Percentiles rank a stretch among this genome's conserved stretches.
Evolutionary conservation across 2,797 vertebrate genomes (phyloP).

Genomic region (Lagodon rhomboides): DNA sequence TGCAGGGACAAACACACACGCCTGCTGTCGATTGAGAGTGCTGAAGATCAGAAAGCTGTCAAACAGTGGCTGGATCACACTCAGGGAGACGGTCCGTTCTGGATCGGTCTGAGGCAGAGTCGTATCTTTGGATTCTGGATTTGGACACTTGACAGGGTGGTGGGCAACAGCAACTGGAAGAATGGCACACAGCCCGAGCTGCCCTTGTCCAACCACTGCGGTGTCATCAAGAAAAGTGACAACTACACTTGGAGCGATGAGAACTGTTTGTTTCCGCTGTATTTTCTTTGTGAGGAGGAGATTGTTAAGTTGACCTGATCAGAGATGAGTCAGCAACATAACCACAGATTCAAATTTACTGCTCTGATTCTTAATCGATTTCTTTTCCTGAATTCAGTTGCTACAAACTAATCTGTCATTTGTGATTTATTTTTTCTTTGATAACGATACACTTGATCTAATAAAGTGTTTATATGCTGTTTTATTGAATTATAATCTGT

Average conservation of each 20-base stretch:
- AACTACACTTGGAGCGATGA: slow-evolving; percentile 50
- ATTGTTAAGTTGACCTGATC: no score
- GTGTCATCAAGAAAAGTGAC: slow-evolving; percentile 19
- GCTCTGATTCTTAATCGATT: background rate
- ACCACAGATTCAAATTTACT: background rate
- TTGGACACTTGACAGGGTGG: slow-evolving; percentile 54
- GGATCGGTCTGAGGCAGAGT: slow-evolving; percentile 79
- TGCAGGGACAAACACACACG: fast-evolving
- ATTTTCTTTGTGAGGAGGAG: slow-evolving; percentile 73
- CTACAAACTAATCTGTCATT: background rate
- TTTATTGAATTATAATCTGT: background rate
- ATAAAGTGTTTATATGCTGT: background rate
- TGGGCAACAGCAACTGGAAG: slow-evolving; percentile 59
- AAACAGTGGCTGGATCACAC: fast-evolving
- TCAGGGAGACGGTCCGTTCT: background rate
- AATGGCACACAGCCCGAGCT: background rate
- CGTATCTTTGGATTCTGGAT: slow-evolving; percentile 79
- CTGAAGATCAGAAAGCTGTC: background rate
- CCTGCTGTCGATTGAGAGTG: slow-evolving; percentile 53
- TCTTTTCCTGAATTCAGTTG: background rate
- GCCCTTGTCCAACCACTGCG: slow-evolving; percentile 59
- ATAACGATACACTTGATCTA: background rate
- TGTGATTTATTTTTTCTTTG: background rate
- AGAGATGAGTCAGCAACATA: background rate
- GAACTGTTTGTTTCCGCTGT: slow-evolving; percentile 3